Base-by-base conservation (phyloP, 2,113 vertebrate genomes). In the Muscicapa adusta region DNA sequence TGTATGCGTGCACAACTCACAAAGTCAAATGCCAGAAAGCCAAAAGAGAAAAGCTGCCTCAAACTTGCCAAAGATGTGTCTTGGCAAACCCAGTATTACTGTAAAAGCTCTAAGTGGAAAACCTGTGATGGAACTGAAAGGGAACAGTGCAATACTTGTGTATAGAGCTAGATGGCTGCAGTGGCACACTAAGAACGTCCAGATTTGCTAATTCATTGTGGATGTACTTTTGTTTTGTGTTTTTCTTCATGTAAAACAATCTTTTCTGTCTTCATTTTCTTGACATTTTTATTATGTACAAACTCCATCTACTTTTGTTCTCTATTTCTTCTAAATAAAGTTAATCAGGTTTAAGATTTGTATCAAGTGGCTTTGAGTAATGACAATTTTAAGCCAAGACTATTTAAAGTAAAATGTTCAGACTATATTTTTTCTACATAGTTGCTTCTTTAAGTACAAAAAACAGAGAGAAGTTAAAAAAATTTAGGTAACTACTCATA, bases 121-220 rank as follows among this genome's bases (percentile, higher is more conserved):
- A 75, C 28, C 23, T 47, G n/a, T 34, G 67, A 8, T 4, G 4
- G 58, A 76, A 74, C n/a, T 20, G n/a, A 45, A 83, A 28, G 38
- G 24, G 33, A 40, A 16, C 8, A 33, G 26, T 96, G 93, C 71
- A 92, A 5, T 95, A 86, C 83, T 88, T 48, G 31, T 33, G 4
- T 38, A 1, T 10, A n/a, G 57, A 62, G 82, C 91, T 96, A 96
- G 97, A 95, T 95, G 97, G 97, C 96, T 97, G 93, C 87, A 95
- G 48, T 38, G 80, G 38, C 79, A 82, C 95, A 60, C 66, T 47
- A 28, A 70, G 34, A 63, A 50, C 9, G 18, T 45, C 57, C 74
- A 56, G 48, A 51, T 75, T 89, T 87, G 90, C 40, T 88, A 85
- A 85, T 72, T 80, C 54, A 12, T 76, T 65, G 73, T 0, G 5